A percentile compares a stretch with the other conserved stretches of the same genome.
These are phyloP conservation scores for Vanessa cardui DNA, from an alignment of 2,888 invertebrate species.

Conservation along the genomic window DNA sequence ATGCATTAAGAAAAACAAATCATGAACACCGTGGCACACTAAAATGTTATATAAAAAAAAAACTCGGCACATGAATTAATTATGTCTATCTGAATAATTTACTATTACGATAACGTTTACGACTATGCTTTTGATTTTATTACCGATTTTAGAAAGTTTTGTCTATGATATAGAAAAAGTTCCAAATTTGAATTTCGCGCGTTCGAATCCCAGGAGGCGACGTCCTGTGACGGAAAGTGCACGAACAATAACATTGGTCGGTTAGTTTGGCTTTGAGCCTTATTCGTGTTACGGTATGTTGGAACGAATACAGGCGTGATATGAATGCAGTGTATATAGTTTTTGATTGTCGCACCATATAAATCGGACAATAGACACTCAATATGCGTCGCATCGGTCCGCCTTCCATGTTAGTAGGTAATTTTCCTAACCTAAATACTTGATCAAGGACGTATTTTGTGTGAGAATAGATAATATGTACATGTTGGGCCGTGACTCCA, in stretches of 20 bases:
- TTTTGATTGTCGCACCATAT: constrained; percentile 65
- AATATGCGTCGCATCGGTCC: constrained; percentile 60
- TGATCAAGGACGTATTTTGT: constrained; percentile 67
- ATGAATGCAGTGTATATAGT: constrained; percentile 61
- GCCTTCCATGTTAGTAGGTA: constrained; percentile 65
- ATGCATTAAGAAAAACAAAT: constrained; percentile 59
- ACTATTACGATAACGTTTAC: constrained; percentile 34
- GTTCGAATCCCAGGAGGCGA: constrained; percentile 46
- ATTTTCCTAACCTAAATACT: constrained; percentile 75
- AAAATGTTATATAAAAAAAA: constrained; percentile 63
- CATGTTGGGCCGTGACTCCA: constrained; percentile 13
- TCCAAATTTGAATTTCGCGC: constrained; percentile 43
- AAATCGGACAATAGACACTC: constrained; percentile 70
- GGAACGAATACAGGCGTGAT: constrained; percentile 79
- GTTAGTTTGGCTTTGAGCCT: constrained; percentile 60
- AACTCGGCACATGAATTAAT: constrained; percentile 69
- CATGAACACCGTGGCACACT: constrained; percentile 46
- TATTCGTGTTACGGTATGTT: constrained; percentile 79
- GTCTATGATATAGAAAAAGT: constrained; percentile 42
- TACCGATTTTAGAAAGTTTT: constrained; percentile 41
- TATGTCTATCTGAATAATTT: constrained; percentile 58
- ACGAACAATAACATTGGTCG: constrained; percentile 59
- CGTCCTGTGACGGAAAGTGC: constrained; percentile 66
- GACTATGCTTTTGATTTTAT: constrained; percentile 9
- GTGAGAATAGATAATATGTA: constrained; percentile 52